These are phyloP conservation scores for Sarcophaga bullata DNA, from an alignment of 1,140 invertebrate genomes.

Conservation along the genomic window DNA sequence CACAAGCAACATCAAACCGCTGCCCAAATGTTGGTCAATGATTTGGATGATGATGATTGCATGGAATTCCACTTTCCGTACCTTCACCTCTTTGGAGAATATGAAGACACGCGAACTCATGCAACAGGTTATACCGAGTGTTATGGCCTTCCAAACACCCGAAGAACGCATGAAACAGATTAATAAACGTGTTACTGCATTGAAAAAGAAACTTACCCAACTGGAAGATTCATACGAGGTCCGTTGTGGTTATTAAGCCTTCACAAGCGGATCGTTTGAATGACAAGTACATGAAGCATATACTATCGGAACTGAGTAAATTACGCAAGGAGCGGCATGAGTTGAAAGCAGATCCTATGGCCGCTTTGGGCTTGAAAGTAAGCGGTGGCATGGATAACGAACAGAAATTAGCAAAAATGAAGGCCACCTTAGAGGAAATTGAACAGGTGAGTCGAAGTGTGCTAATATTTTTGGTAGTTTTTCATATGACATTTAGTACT, in stretches of 20 bases:
- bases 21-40: constrained; percentile 48
- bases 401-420: constrained; percentile 71
- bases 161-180: constrained; percentile 74
- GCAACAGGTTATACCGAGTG: constrained; percentile 62
- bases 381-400: constrained; percentile 70
- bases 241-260: constrained; percentile 84
- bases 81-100: constrained; percentile 62
- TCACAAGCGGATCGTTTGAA: constrained; percentile 89
- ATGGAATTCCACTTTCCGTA: constrained; percentile 57
- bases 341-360: constrained; percentile 74
- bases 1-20: constrained; percentile 52
- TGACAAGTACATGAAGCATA: constrained; percentile 82
- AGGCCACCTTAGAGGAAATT: constrained; percentile 71
- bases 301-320: constrained; percentile 79
- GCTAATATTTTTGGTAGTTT: too few species aligned
- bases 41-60: constrained; percentile 53
- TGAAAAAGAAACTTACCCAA: constrained; percentile 88
- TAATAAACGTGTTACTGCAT: constrained; percentile 78
- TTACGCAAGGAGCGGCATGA: constrained; percentile 85
- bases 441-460: constrained; percentile 68
- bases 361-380: constrained; percentile 69
- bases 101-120: constrained; percentile 64
- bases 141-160: constrained; percentile 64
- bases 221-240: constrained; percentile 88
- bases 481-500: too few species aligned